Base-by-base conservation (phyloP, 2,888 invertebrate genomes). In the Macrosoma leucophasiata region DNA sequence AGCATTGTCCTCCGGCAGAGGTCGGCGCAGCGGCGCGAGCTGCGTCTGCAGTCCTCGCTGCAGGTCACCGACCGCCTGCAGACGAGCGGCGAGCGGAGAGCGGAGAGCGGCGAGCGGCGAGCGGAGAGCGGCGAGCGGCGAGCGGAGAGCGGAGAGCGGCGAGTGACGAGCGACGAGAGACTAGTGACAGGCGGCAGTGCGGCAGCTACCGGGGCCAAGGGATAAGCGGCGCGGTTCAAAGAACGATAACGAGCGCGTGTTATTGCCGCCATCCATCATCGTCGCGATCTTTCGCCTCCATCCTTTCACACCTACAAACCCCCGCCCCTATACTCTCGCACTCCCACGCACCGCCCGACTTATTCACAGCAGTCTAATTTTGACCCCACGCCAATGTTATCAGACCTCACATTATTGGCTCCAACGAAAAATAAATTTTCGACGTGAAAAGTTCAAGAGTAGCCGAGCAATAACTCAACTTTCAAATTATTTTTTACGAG, bases 251-350 rank as follows among this genome's bases (percentile, higher is more conserved):
- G 58, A 60, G 49, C 51, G 57, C 55, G 65, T 66, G 67, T 74
- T 76, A 78, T 69, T 68, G 62, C 61, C 54, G 58, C 54, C 74
- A 78, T 78, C 75, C 68, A 78, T 78, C 78, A 78, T 70, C 62
- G 50, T 17, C 39, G 29, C 41, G 43, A n/a, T n/a, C 38, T 46
- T 33, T 22, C 39, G 23, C 32, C 33, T 24, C 28, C 29, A n/a
- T n/a, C n/a, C n/a, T n/a, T n/a, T n/a, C n/a, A n/a, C n/a, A n/a
- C n/a, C n/a, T n/a, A n/a, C n/a, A 9, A 10, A 29, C 36, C 24
- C 13, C 33, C 30, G 29, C 22, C n/a, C 30, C 27, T 33, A 32
- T 22, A 31, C 19, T 35, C 15, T 17, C 23, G 10, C 21, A 14
- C 32, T 30, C 29, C 23, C 34, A 25, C 23, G 20, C 28, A 17